phyloP scores from a whole-genome alignment of 2,888 invertebrate genomes.

The Oligia fasciuncula region DNA sequence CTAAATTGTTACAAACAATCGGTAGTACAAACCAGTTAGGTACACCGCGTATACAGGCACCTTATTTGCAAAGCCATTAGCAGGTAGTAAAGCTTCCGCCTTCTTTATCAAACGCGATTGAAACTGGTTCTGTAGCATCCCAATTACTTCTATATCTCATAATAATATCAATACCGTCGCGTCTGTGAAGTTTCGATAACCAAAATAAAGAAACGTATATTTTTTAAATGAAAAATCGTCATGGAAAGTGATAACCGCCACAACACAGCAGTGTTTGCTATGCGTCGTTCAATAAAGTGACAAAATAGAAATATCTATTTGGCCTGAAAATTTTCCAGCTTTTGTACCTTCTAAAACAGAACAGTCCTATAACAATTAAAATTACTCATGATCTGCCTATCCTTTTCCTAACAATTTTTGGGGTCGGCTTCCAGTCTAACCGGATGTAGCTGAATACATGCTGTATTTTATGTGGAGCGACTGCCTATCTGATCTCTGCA shows the following conservation, averaged over 20 bases:
- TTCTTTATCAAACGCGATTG: conserved; percentile 13
- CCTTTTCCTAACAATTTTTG: too few relatives aligned
- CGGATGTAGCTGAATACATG: background rate
- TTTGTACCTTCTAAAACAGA: background rate
- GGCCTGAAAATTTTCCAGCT: background rate
- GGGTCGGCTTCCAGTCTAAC: background rate
- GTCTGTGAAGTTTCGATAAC: background rate
- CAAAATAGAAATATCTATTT: background rate
- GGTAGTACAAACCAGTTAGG: conserved; percentile 10
- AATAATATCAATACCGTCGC: background rate
- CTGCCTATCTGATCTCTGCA: background rate
- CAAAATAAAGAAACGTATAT: background rate
- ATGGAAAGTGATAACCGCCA: background rate
- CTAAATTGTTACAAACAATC: background rate
- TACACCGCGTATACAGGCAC: background rate
- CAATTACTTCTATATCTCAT: background rate
- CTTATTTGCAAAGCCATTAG: conserved; percentile 22
- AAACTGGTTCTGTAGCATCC: conserved; percentile 15
- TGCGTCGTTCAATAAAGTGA: background rate
- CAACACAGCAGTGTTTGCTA: background rate
- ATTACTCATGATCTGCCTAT: background rate
- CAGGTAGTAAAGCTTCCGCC: conserved; percentile 21
- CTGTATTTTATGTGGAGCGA: background rate
- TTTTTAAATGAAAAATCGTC: background rate
- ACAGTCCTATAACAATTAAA: background rate